These are phyloP conservation scores for Dysdera silvatica DNA, from an alignment of 1,140 invertebrate species.

Conservation along the genomic window DNA sequence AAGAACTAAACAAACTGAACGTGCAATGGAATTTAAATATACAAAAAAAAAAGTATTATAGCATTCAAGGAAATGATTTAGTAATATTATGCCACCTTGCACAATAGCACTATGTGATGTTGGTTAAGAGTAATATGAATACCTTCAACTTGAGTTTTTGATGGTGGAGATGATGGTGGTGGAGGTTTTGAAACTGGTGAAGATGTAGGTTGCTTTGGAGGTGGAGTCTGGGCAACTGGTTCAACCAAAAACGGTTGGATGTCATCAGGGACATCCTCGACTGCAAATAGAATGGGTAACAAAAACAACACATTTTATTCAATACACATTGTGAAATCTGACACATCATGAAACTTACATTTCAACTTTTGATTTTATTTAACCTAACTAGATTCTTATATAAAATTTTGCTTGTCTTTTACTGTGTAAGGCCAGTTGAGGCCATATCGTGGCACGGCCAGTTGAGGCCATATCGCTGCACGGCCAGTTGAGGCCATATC, in stretches of 20 bases:
- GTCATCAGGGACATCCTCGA: constrained; percentile 37
- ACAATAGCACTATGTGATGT: too few species aligned
- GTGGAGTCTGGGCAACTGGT: constrained; percentile 31
- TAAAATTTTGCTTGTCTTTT: neutral
- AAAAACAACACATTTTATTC: neutral
- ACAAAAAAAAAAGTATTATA: constrained; percentile 2
- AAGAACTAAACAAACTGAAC: neutral
- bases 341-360: neutral
- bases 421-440: neutral
- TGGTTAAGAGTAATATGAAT: too few species aligned
- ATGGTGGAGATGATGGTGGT: constrained; percentile 34
- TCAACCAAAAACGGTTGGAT: constrained; percentile 34
- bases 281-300: constrained; percentile 17
- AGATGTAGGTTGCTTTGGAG: constrained; percentile 19
- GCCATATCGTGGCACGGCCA: too few species aligned
- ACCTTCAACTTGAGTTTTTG: too few species aligned
- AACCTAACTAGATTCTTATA: neutral
- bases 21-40: constrained; percentile 2
- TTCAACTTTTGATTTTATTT: neutral
- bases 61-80: neutral
- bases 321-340: neutral
- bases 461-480: too few species aligned
- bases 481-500: too few species aligned
- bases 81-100: neutral
- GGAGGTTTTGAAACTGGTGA: constrained; percentile 22